Evolutionary conservation across 2,113 vertebrate genomes (phyloP).

Genomic region (Speoplatyrhinus poulsoni): DNA sequence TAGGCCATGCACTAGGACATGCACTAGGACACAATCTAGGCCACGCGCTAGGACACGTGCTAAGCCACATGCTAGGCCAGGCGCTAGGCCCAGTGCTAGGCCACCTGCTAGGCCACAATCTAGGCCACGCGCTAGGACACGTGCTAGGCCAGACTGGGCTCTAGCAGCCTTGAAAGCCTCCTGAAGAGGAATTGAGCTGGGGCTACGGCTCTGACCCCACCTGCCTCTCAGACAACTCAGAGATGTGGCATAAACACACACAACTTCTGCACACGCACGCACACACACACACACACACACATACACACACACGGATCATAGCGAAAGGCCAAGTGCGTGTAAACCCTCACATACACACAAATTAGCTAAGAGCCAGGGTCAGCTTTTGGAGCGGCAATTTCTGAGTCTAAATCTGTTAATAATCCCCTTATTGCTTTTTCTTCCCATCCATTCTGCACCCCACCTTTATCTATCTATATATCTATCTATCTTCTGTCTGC

Average conservation of each 20-base stretch:
- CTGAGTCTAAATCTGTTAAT: conserved; percentile 47
- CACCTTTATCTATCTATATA: not conserved
- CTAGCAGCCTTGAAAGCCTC: conserved; percentile 62
- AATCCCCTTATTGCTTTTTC: conserved; percentile 51
- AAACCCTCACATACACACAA: conserved; percentile 16
- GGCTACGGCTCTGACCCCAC: conserved; percentile 43
- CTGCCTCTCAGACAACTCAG: conserved; percentile 29
- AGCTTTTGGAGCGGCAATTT: conserved; percentile 43
- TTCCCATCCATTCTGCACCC: conserved; percentile 10
- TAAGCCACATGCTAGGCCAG: no score
- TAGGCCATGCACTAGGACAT: no score
- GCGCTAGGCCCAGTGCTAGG: no score
- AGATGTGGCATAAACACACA: not conserved
- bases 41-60: no score
- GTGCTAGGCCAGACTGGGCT: conserved; percentile 5
- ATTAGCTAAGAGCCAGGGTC: conserved; percentile 39
- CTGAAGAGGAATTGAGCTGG: conserved; percentile 31
- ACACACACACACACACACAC: conserved; percentile 3
- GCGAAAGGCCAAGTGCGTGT: not conserved
- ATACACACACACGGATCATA: conserved; percentile 4
- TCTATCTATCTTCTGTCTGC: conserved; percentile 19
- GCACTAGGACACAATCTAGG: no score
- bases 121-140: no score
- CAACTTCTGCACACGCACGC: not conserved
- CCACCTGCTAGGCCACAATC: no score